Evolutionary conservation across 2,888 invertebrate genomes (phyloP).

Genomic region (Mesopsocus fuscifrons): DNA sequence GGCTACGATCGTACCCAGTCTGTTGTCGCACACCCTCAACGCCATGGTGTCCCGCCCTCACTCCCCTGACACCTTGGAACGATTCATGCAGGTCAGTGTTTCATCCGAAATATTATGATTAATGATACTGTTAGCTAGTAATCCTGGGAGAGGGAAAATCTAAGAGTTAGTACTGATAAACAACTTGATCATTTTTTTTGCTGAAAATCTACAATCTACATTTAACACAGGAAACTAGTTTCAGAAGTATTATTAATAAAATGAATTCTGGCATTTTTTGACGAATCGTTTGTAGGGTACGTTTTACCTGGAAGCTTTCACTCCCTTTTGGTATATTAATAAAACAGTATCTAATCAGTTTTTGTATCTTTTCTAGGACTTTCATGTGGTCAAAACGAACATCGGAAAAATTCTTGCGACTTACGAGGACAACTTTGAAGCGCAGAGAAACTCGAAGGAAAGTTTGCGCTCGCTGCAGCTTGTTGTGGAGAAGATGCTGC

Average conservation of each 20-base stretch:
- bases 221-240: too few relatives aligned
- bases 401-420: not conserved
- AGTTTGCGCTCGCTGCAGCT: not conserved
- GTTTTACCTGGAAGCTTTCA: too few relatives aligned
- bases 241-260: too few relatives aligned
- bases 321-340: too few relatives aligned
- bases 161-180: too few relatives aligned
- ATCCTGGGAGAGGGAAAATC: not conserved
- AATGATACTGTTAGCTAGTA: not conserved
- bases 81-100: not conserved
- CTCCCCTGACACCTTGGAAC: not conserved
- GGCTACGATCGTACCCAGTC: not conserved
- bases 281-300: too few relatives aligned
- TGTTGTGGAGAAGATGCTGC: not conserved
- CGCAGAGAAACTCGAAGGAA: not conserved
- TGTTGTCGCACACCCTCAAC: not conserved
- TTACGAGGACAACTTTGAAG: not conserved
- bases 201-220: too few relatives aligned
- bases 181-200: too few relatives aligned
- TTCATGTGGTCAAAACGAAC: not conserved
- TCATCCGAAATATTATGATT: too few relatives aligned
- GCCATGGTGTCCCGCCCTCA: not conserved
- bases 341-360: not conserved
- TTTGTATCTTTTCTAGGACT: conserved; percentile 4
- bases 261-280: too few relatives aligned